These are phyloP conservation scores for Tenebrosternarchus preto DNA, from an alignment of 2,113 vertebrate species.

Conservation along the genomic window DNA sequence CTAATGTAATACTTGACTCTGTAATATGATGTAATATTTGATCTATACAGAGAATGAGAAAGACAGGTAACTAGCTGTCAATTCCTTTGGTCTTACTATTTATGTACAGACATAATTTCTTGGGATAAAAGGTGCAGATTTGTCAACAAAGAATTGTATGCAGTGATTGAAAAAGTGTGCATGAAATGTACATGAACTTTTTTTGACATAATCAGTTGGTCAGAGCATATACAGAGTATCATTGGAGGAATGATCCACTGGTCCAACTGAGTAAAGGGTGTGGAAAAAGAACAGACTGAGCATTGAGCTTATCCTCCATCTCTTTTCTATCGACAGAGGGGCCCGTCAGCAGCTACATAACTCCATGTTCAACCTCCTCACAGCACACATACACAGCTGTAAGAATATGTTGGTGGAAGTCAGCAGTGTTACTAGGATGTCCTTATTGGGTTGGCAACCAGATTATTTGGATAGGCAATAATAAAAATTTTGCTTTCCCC, in stretches of 20 bases:
- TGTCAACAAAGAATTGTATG: too few relatives aligned
- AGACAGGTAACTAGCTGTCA: not conserved
- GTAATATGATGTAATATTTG: constrained; percentile 1
- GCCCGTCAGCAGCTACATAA: not conserved
- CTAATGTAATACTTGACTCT: not conserved
- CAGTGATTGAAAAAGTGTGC: too few relatives aligned
- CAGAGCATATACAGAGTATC: not conserved
- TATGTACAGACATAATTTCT: too few relatives aligned
- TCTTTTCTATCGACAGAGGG: constrained; percentile 12
- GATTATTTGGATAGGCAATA: too few relatives aligned
- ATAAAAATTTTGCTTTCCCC: too few relatives aligned
- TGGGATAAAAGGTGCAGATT: too few relatives aligned
- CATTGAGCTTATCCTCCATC: constrained; percentile 33
- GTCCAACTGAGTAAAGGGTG: not conserved
- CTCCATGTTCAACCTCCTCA: not conserved
- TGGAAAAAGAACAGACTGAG: constrained; percentile 25
- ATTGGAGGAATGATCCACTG: not conserved
- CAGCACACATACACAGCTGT: not conserved
- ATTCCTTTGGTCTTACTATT: too few relatives aligned
- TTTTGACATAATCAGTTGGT: constrained; percentile 15
- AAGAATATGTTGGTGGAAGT: too few relatives aligned
- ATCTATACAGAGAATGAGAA: not conserved
- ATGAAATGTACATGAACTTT: not conserved
- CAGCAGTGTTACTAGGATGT: too few relatives aligned
- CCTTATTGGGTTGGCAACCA: too few relatives aligned